phyloP scores from a whole-genome alignment of 35 echinoderm and acorn worm genomes.

The Apostichopus parvimensis region DNA sequence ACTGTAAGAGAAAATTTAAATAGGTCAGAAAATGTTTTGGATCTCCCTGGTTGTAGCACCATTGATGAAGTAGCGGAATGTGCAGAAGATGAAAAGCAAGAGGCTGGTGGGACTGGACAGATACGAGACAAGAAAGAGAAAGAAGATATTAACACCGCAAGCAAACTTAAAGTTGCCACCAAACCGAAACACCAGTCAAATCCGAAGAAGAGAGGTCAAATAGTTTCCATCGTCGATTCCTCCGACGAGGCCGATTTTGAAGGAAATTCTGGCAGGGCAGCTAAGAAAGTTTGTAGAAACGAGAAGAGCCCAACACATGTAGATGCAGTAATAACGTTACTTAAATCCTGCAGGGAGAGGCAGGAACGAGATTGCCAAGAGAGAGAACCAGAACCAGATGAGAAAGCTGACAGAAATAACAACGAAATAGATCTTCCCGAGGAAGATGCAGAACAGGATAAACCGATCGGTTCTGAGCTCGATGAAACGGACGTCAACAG shows the following conservation, averaged over 20 bases:
- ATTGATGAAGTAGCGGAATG: neutral
- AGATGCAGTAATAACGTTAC: neutral
- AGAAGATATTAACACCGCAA: neutral
- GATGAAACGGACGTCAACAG: neutral
- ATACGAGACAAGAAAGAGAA: neutral
- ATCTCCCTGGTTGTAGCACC: neutral
- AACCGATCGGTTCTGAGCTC: too few species aligned
- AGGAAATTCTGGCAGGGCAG: neutral
- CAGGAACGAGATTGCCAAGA: neutral
- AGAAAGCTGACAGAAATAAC: neutral
- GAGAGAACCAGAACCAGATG: neutral
- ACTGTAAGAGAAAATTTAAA: neutral
- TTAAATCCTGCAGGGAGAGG: neutral
- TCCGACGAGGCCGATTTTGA: slow-evolving; percentile 50
- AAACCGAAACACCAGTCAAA: neutral
- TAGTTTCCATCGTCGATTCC: neutral
- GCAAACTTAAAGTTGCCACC: neutral
- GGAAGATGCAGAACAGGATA: neutral
- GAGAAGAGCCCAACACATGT: slow-evolving; percentile 12
- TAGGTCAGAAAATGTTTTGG: too few species aligned
- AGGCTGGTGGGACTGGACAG: neutral
- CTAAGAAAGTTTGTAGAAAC: neutral
- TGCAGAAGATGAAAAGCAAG: neutral
- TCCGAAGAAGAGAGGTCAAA: neutral
- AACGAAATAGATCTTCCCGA: neutral